Evolutionary conservation across 1,140 invertebrate species (phyloP).

Genomic region (Whitmania pigra): DNA sequence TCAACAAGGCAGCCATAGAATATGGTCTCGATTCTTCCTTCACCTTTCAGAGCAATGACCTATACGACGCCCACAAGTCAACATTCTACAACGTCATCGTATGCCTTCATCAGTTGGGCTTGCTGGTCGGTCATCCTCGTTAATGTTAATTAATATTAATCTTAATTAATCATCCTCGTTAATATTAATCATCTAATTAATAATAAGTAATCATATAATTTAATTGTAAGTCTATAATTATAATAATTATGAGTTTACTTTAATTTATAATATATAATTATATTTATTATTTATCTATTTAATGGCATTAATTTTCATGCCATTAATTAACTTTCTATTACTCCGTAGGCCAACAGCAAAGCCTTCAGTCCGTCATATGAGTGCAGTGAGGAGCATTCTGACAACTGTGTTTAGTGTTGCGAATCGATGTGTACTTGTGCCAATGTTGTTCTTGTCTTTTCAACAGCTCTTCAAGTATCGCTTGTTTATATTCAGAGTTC

Average conservation of each 20-base stretch:
- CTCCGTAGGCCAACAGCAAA: slow-evolving; percentile 16
- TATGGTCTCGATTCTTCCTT: slow-evolving; percentile 35
- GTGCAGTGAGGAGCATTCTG: background rate
- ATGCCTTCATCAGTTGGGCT: slow-evolving; percentile 36
- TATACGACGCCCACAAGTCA: slow-evolving; percentile 36
- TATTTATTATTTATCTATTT: too few species aligned
- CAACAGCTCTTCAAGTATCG: too few species aligned
- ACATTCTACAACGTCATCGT: slow-evolving; percentile 39
- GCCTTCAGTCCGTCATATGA: slow-evolving; percentile 12
- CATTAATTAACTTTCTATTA: background rate
- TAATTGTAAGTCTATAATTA: too few species aligned
- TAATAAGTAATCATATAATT: too few species aligned
- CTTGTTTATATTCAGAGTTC: too few species aligned
- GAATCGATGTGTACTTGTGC: too few species aligned
- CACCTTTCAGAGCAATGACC: slow-evolving; percentile 31
- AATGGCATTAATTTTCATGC: background rate
- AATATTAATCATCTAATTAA: background rate
- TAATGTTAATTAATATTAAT: background rate
- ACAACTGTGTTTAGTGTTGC: too few species aligned
- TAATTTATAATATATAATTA: too few species aligned
- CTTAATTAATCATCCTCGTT: background rate
- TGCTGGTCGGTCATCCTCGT: slow-evolving; percentile 30
- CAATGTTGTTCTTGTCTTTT: too few species aligned
- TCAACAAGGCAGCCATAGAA: slow-evolving; percentile 34
- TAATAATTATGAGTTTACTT: too few species aligned